Conservation (phyloP, 2,797 vertebrate species). For the Discoglossus pictus region DNA sequence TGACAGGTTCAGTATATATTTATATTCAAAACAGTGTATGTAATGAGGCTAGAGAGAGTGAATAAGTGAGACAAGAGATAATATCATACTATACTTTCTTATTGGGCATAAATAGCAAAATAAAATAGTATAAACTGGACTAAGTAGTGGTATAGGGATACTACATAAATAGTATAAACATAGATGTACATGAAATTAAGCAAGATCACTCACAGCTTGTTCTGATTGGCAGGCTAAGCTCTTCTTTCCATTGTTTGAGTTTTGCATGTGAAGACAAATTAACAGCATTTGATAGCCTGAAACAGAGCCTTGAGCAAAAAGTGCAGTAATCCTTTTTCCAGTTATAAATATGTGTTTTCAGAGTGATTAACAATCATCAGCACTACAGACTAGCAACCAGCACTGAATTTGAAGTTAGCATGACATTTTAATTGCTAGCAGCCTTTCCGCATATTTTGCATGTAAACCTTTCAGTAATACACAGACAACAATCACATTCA, state of each 20-base stretch:
- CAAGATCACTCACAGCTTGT: slow-evolving; percentile 11
- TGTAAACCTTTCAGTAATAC: slow-evolving; percentile 19
- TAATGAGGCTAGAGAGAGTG: too few species aligned
- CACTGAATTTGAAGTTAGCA: slow-evolving; percentile 39
- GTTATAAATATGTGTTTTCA: slow-evolving; percentile 47
- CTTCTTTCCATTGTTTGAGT: slow-evolving; percentile 38
- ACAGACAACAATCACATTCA: slow-evolving; percentile 5
- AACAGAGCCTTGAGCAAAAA: slow-evolving; percentile 39
- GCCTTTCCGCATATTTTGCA: slow-evolving; percentile 38
- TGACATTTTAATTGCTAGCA: slow-evolving; percentile 47
- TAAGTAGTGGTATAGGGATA: too few species aligned
- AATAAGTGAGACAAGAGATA: too few species aligned
- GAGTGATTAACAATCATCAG: slow-evolving; percentile 37
- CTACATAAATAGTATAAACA: too few species aligned
- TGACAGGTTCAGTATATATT: too few species aligned
- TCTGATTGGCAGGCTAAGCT: slow-evolving; percentile 40
- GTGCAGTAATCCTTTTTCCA: slow-evolving; percentile 43
- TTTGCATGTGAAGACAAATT: slow-evolving; percentile 44
- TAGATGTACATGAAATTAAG: background rate
- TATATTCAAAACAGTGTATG: too few species aligned
- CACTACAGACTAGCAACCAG: slow-evolving; percentile 26
- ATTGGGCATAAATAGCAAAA: too few species aligned
- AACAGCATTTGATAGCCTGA: slow-evolving; percentile 41
- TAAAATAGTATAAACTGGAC: too few species aligned
- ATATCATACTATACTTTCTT: too few species aligned